Evolutionary conservation across 2,888 invertebrate species (phyloP).

Genomic region (Euzophera pinguis): DNA sequence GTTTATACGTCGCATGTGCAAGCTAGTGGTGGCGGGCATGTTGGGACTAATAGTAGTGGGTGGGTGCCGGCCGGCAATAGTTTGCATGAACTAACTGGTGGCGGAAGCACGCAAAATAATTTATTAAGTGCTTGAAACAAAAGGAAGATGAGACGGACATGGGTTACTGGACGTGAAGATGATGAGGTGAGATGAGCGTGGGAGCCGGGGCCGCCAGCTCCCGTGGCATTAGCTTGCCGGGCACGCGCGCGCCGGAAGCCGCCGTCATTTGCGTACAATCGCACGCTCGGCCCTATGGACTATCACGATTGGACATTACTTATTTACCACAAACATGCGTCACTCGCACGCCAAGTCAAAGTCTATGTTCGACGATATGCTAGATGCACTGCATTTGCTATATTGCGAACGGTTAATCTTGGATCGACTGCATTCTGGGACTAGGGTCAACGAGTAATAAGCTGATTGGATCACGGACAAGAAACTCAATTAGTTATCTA

Average conservation of each 20-base stretch:
- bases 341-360: not conserved
- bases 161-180: not conserved
- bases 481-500: too few relatives aligned
- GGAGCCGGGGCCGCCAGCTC: not conserved
- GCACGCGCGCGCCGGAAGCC: slow-evolving; percentile 6
- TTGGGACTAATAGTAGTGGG: too few relatives aligned
- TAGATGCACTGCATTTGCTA: not conserved
- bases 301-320: not conserved
- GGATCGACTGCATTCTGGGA: too few relatives aligned
- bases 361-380: not conserved
- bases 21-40: too few relatives aligned
- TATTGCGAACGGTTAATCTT: too few relatives aligned
- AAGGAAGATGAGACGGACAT: not conserved
- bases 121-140: too few relatives aligned
- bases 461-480: too few relatives aligned
- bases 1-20: too few relatives aligned
- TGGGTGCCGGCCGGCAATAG: too few relatives aligned
- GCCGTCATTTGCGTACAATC: slow-evolving; percentile 7
- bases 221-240: not conserved
- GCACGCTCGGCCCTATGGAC: not conserved
- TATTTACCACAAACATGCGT: not conserved
- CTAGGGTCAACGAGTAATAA: too few relatives aligned
- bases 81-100: too few relatives aligned
- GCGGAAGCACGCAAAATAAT: too few relatives aligned
- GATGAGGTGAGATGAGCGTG: not conserved